Evolutionary conservation across 2,113 vertebrate species (phyloP).

Genomic region (Bothrops jararaca): DNA sequence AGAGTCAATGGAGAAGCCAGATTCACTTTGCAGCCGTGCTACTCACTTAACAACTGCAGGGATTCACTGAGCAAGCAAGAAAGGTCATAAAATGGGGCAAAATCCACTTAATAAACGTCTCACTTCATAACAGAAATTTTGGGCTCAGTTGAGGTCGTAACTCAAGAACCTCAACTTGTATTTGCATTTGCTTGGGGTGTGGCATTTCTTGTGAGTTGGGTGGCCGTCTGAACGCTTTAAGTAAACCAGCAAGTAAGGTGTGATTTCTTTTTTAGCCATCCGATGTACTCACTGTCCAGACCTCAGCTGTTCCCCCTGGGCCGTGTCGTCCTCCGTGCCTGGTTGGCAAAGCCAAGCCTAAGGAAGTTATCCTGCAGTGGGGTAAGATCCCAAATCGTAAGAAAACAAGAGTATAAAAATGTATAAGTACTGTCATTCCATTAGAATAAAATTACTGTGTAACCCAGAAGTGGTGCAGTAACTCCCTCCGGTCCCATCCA

Average conservation of each 20-base stretch:
- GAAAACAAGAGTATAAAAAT: neutral
- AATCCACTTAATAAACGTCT: neutral
- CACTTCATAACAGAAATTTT: neutral
- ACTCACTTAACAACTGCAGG: neutral
- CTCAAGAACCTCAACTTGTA: neutral
- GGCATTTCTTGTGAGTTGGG: neutral
- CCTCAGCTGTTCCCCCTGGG: conserved; percentile 68
- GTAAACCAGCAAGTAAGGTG: neutral
- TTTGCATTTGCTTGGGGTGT: neutral
- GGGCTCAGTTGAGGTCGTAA: neutral
- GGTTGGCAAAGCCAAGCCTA: conserved; percentile 66
- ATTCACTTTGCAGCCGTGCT: neutral
- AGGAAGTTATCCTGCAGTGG: conserved; percentile 68
- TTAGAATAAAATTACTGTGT: neutral
- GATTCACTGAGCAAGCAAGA: neutral
- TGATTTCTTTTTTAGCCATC: conserved; percentile 63
- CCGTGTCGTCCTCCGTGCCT: conserved; percentile 51
- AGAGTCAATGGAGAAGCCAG: neutral
- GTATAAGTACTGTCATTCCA: neutral
- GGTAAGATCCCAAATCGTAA: conserved; percentile 57
- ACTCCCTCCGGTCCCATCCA: neutral
- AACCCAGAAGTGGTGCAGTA: neutral
- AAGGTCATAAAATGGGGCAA: neutral
- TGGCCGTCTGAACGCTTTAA: neutral
- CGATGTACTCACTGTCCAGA: conserved; percentile 69